phyloP scores from a whole-genome alignment of 2,113 vertebrate species.

The Brachyhypopomus occidentalis region DNA sequence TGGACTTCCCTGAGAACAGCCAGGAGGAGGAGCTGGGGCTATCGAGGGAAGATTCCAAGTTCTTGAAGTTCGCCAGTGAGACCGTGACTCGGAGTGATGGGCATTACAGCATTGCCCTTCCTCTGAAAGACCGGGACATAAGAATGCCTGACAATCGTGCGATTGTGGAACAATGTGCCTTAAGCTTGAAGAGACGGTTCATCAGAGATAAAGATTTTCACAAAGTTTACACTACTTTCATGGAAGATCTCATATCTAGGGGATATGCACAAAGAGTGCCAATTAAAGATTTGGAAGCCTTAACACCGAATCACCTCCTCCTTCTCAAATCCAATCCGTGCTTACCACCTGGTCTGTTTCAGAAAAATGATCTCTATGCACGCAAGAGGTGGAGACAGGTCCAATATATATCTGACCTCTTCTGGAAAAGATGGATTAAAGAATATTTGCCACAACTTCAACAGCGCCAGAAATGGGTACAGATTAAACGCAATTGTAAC shows the following conservation, averaged over 20 bases:
- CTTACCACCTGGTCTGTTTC: too few relatives aligned
- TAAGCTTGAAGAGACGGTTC: constrained; percentile 26
- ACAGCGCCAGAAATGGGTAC: constrained; percentile 13
- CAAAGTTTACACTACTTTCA: constrained; percentile 26
- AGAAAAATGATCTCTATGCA: too few relatives aligned
- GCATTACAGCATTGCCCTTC: constrained; percentile 33
- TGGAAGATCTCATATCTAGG: constrained; percentile 23
- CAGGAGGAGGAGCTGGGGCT: constrained; percentile 9
- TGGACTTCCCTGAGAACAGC: constrained; percentile 31
- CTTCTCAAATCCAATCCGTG: too few relatives aligned
- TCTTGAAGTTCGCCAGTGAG: constrained; percentile 20
- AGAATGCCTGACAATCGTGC: constrained; percentile 28
- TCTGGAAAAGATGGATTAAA: constrained; percentile 25
- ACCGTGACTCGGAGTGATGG: background rate
- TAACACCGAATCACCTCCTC: too few relatives aligned
- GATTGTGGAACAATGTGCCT: constrained; percentile 21
- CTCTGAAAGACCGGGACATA: constrained; percentile 6
- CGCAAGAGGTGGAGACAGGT: too few relatives aligned
- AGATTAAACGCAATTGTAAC: background rate
- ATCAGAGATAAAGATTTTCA: background rate
- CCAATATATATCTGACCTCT: background rate
- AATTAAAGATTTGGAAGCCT: background rate
- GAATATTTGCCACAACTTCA: constrained; percentile 17
- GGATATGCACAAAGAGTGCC: constrained; percentile 32
- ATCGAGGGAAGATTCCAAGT: constrained; percentile 29